Evolutionary conservation across 1,140 invertebrate genomes (phyloP).

Genomic region (Drosophila trapezifrons): DNA sequence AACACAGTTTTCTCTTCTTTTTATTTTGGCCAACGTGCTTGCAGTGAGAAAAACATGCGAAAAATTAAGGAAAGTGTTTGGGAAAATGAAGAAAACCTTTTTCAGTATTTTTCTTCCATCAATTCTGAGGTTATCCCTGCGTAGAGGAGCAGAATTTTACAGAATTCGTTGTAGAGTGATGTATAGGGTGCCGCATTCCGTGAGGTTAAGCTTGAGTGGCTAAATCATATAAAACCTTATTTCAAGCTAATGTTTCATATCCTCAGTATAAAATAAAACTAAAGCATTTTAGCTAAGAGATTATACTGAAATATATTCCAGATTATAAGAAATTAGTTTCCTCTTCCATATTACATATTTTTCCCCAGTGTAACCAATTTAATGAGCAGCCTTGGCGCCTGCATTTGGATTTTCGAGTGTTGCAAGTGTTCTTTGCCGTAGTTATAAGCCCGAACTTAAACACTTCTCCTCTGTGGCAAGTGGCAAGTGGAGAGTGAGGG

Average conservation of each 20-base stretch:
- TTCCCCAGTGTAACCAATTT: conserved; percentile 10
- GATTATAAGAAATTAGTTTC: no score
- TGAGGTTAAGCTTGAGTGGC: no score
- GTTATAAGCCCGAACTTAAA: conserved; percentile 65
- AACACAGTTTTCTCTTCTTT: conserved; percentile 55
- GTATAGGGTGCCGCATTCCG: no score
- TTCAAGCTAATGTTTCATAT: no score
- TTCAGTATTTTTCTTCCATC: no score
- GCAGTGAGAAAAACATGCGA: conserved; percentile 13
- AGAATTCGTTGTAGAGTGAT: no score
- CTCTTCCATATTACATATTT: rapidly evolving
- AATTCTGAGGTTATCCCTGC: neutral
- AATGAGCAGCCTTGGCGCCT: conserved; percentile 57
- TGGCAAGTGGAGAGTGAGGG: neutral
- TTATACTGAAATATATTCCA: no score
- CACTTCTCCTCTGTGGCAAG: conserved; percentile 10
- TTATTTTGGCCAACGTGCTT: conserved; percentile 4
- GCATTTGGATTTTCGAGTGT: conserved; percentile 40
- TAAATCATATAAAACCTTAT: no score
- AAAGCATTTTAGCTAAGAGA: neutral
- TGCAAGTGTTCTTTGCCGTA: conserved; percentile 58
- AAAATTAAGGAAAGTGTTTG: neutral
- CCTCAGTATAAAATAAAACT: neutral
- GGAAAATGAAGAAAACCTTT: neutral
- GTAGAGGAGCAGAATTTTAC: no score